A percentile compares a stretch with the other conserved stretches of the same genome.
Evolutionary conservation across 2,888 invertebrate genomes (phyloP).

Genomic region (Xanthia togata): DNA sequence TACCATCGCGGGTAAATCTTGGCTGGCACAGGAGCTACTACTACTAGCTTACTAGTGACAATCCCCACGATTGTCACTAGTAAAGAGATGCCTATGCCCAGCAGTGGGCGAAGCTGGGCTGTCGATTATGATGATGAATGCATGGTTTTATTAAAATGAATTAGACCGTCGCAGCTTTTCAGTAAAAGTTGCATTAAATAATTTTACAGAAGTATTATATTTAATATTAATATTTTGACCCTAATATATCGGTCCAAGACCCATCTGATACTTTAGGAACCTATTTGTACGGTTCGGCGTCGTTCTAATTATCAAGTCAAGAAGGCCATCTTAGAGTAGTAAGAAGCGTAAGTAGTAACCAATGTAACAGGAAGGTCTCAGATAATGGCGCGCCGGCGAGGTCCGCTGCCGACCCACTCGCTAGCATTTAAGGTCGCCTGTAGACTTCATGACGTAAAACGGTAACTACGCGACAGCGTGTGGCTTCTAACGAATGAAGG

Average conservation of each 20-base stretch:
- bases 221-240: not conserved
- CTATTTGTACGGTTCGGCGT: not conserved
- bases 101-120: not conserved
- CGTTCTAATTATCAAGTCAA: not conserved
- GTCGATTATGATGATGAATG: not conserved
- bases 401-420: conserved; percentile 11
- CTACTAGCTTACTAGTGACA: too few relatives aligned
- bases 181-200: not conserved
- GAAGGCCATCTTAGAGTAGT: not conserved
- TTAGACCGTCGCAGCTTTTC: not conserved
- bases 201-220: not conserved
- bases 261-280: not conserved
- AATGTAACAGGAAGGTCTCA: conserved; percentile 15
- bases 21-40: not conserved
- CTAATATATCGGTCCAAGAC: not conserved
- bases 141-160: not conserved
- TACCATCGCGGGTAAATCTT: not conserved
- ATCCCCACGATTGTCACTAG: too few relatives aligned
- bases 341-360: not conserved
- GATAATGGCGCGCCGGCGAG: conserved; percentile 20
- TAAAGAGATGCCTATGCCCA: too few relatives aligned
- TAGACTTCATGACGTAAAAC: conserved; percentile 36
- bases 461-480: conserved; percentile 13
- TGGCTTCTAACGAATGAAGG: conserved; percentile 2
- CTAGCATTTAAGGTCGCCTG: conserved; percentile 20